Conservation (phyloP, 2,797 vertebrate species). For the Adrianichthys oophorus region DNA sequence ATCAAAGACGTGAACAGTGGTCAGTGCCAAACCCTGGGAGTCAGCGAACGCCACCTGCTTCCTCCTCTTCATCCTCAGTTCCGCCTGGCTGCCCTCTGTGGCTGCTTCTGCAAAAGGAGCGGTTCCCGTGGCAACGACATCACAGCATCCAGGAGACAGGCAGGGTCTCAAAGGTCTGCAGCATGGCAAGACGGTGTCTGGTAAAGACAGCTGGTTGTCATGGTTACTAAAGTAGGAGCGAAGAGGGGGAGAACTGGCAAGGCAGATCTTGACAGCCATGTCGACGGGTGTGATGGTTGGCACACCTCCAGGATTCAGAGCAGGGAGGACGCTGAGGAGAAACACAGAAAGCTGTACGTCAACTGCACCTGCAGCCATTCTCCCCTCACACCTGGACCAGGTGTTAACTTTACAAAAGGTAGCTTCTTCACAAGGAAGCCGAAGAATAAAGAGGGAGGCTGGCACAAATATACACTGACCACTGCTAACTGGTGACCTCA, state of each 20-base stretch:
- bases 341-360: not conserved
- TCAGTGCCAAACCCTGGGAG: constrained; percentile 85
- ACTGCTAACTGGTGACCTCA: too few species aligned
- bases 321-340: constrained; percentile 81
- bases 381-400: not conserved
- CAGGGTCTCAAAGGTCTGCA: constrained; percentile 77
- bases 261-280: constrained; percentile 87
- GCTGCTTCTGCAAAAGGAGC: rapidly evolving
- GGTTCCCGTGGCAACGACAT: not conserved
- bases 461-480: too few species aligned
- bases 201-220: constrained; percentile 69
- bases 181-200: not conserved
- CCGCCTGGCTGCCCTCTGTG: rapidly evolving
- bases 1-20: constrained; percentile 83
- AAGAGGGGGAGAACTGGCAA: constrained; percentile 88
- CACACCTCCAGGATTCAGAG: constrained; percentile 81
- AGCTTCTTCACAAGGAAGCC: too few species aligned
- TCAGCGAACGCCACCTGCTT: constrained; percentile 91
- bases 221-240: constrained; percentile 81
- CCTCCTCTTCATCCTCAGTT: constrained; percentile 50
- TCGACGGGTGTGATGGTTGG: constrained; percentile 86
- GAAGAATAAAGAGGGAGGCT: too few species aligned
- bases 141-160: constrained; percentile 74
- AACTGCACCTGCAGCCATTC: not conserved
- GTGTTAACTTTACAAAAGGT: not conserved